Percentiles rank a stretch among this genome's conserved stretches.
These are phyloP conservation scores for Tapera naevia DNA, from an alignment of 2,797 vertebrate species.

Conservation along the genomic window DNA sequence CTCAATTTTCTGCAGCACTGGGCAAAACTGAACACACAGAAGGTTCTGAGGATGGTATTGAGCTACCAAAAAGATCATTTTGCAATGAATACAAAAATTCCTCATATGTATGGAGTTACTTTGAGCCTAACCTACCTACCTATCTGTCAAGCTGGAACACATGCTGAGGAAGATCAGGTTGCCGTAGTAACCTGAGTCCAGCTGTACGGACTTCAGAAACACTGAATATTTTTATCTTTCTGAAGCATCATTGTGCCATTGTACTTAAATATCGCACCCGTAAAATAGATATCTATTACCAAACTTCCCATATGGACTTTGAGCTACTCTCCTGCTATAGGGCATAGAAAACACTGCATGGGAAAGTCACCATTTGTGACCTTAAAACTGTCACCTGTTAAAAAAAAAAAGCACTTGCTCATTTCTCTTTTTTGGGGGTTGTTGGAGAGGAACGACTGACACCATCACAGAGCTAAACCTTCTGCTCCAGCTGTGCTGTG, in stretches of 20 bases:
- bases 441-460: not conserved
- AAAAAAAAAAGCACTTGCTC: not conserved
- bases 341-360: not conserved
- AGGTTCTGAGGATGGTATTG: not conserved
- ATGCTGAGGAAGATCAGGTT: slow-evolving; percentile 28
- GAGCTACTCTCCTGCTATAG: not conserved
- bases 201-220: slow-evolving; percentile 8
- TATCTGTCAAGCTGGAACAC: not conserved
- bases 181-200: slow-evolving; percentile 47
- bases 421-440: not conserved
- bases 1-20: not conserved
- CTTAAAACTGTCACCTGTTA: not conserved
- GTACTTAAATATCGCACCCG: not conserved
- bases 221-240: not conserved
- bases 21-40: not conserved
- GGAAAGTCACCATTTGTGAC: not conserved
- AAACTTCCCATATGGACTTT: not conserved
- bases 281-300: not conserved
- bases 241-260: not conserved
- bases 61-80: not conserved
- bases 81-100: not conserved
- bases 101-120: not conserved
- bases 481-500: not conserved
- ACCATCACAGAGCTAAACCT: not conserved
- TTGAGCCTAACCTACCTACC: not conserved